phyloP scores from a whole-genome alignment of 2,113 vertebrate genomes.

The Falco punctatus region DNA sequence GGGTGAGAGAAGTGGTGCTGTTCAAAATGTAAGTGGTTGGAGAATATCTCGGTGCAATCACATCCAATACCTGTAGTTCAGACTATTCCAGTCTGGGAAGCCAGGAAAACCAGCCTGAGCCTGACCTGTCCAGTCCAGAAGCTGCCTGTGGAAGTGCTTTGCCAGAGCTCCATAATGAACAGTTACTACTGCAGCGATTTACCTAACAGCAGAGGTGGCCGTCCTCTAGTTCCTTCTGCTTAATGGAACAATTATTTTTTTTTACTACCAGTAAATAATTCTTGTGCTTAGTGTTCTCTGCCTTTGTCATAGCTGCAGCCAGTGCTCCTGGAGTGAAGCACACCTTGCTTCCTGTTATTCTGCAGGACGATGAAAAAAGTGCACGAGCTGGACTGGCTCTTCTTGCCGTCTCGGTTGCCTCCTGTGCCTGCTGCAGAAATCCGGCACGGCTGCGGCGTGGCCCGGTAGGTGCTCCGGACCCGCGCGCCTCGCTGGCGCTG shows the following conservation, averaged over 20 bases:
- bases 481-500: too few relatives aligned
- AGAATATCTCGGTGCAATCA: background rate
- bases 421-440: accelerated
- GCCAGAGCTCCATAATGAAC: background rate
- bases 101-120: background rate
- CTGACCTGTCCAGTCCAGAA: background rate
- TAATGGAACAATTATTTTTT: background rate
- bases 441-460: accelerated
- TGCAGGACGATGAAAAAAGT: background rate
- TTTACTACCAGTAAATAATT: background rate
- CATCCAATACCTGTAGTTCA: background rate
- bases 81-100: background rate
- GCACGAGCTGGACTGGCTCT: background rate
- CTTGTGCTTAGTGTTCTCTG: background rate
- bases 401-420: background rate
- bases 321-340: background rate
- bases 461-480: background rate
- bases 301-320: background rate
- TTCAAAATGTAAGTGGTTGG: background rate
- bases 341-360: background rate
- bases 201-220: background rate
- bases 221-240: background rate
- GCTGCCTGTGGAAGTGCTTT: background rate
- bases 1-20: background rate
- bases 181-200: accelerated